Evolutionary conservation across 1,140 invertebrate species (phyloP), one percentile per base, ranked within the genome.

Genomic region (Anagrus nilaparvatae): DNA sequence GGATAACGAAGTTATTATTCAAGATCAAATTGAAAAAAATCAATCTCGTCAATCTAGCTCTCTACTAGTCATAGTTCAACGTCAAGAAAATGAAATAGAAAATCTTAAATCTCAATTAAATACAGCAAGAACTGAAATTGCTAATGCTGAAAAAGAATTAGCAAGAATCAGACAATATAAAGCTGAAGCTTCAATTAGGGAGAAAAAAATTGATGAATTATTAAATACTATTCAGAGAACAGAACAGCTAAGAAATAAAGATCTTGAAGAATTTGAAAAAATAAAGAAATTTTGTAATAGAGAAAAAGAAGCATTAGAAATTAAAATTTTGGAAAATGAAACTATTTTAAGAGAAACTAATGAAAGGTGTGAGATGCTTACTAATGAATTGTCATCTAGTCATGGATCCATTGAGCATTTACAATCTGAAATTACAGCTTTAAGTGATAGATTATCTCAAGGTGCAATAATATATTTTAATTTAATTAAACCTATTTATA

Each of bases 171-270:
- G 79, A 12, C 79, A 82, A 59, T 59, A 78, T 28, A 79, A 81
- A 58, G 67, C 71, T 3, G 79, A 82, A 39, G 67, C 72, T 12
- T 71, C 70, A 4, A 58, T 57, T 54, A 61, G 54, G 70, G 82
- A 87, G 53, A 78, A 80, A 41, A 78, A 80, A 55, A 79, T 84
- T 60, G 79, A 84, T 31, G 80, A 82, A 53, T 51, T 84, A 39
- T 62, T 84, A 9, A 71, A 67, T 29, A 73, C 71, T 5, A 65
- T 85, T 19, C 78, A 86, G 55, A 73, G 76, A 42, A 82, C 77
- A 28, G 82, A 85, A 60, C 76, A 80, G 51, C 76, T 84, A 56
- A 61, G 83, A 28, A 78, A 75, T 28, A 77, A 81, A 51, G 81
- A 87, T 63, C 59, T 77, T 10, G 78, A 82, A 51, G 77, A 76